Evolutionary conservation across 53 echinoderm and acorn worm genomes (phyloP).

Genomic region (Luidia sarsii): DNA sequence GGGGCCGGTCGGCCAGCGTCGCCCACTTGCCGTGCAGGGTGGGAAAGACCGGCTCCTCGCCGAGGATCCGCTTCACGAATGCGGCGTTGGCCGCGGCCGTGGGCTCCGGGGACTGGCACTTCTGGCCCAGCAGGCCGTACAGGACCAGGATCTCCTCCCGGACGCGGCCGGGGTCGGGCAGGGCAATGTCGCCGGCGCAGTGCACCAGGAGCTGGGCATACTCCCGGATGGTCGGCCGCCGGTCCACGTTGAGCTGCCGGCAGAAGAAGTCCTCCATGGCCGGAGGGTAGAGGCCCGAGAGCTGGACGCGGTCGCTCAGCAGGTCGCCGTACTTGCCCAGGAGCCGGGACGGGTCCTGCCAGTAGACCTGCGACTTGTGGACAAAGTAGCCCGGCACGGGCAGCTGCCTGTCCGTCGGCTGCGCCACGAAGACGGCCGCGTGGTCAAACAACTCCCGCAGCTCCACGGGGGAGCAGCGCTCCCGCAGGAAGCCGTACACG

Average conservation of each 20-base stretch:
- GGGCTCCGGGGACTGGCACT: constrained; percentile 26
- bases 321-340: constrained; percentile 22
- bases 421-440: constrained; percentile 58
- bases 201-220: constrained; percentile 61
- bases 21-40: constrained; percentile 64
- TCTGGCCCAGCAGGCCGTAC: constrained; percentile 57
- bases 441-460: constrained; percentile 56
- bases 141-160: constrained; percentile 45
- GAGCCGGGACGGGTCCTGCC: constrained; percentile 57
- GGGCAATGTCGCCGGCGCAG: constrained; percentile 33
- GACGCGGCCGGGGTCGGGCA: constrained; percentile 41
- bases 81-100: background rate
- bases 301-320: constrained; percentile 2
- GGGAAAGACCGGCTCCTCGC: constrained; percentile 54
- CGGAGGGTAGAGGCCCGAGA: constrained; percentile 4
- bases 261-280: constrained; percentile 36
- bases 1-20: constrained; percentile 25
- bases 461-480: constrained; percentile 36
- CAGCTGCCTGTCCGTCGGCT: background rate
- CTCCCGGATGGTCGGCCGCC: constrained; percentile 54
- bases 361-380: constrained; percentile 57
- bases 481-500: constrained; percentile 46
- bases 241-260: constrained; percentile 31
- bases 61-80: constrained; percentile 31
- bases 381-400: constrained; percentile 52